Percentiles rank a stretch among this genome's conserved stretches.
Conservation (phyloP, 2,888 invertebrate species). For the Macrosoma leucophasiata region DNA sequence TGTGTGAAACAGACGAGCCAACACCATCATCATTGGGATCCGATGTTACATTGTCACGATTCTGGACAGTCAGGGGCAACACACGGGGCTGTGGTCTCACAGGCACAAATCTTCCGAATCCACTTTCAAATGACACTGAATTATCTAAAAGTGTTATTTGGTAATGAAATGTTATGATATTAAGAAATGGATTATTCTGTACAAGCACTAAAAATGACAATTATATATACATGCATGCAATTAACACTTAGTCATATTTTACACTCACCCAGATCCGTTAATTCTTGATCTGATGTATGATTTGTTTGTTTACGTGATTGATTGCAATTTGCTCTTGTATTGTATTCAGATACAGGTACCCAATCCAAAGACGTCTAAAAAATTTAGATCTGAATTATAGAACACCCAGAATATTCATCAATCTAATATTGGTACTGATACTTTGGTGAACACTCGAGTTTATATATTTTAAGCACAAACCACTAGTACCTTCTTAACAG, state of each 20-base stretch:
- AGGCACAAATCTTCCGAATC: constrained; percentile 69
- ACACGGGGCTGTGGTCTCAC: constrained; percentile 69
- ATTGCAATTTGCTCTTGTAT: constrained; percentile 62
- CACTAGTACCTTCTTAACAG: constrained; percentile 52
- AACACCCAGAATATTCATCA: no score
- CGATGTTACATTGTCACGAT: constrained; percentile 50
- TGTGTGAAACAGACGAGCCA: constrained; percentile 51
- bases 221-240: constrained; percentile 1
- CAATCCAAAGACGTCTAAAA: constrained; percentile 72
- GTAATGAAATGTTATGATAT: no score
- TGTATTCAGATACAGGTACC: constrained; percentile 72
- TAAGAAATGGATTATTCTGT: no score
- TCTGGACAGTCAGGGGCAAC: constrained; percentile 61
- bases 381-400: constrained; percentile 20
- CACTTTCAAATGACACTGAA: constrained; percentile 62
- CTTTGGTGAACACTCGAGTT: no score
- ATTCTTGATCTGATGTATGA: constrained; percentile 66
- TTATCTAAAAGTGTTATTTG: constrained; percentile 48
- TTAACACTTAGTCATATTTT: not conserved
- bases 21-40: constrained; percentile 60
- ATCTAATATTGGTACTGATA: no score
- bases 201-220: no score
- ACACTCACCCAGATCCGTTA: constrained; percentile 63
- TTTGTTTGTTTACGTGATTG: constrained; percentile 67
- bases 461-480: constrained; percentile 7